Percentiles rank a stretch among this genome's conserved stretches.
phyloP scores from a whole-genome alignment of 2,797 vertebrate species.

The Eospalax fontanierii region DNA sequence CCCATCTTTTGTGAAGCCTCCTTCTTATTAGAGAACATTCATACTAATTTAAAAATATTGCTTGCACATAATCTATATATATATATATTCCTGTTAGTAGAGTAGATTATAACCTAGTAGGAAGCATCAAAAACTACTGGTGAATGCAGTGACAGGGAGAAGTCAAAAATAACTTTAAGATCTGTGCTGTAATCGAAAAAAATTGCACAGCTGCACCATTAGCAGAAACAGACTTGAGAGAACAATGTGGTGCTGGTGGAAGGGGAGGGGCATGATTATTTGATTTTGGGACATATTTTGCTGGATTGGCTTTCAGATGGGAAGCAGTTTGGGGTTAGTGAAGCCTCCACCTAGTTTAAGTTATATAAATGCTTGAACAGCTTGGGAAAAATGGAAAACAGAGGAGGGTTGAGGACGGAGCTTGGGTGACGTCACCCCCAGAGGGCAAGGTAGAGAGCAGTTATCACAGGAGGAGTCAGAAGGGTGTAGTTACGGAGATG shows the following conservation, averaged over 20 bases:
- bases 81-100: background rate
- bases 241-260: background rate
- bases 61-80: conserved; percentile 22
- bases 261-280: background rate
- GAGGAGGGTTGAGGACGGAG: background rate
- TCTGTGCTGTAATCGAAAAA: background rate
- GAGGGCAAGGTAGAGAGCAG: background rate
- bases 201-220: background rate
- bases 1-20: conserved; percentile 1
- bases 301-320: background rate
- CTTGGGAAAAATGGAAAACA: background rate
- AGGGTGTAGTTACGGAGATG: background rate
- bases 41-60: background rate
- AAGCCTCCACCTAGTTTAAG: background rate
- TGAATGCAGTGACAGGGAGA: background rate
- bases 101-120: background rate
- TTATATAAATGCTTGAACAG: background rate
- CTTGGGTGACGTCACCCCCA: background rate
- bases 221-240: background rate
- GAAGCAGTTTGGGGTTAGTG: conserved; percentile 23
- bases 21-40: background rate
- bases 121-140: background rate
- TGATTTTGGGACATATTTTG: background rate
- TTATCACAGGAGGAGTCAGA: background rate
- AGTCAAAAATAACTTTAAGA: background rate